Conservation (phyloP, 2,113 vertebrate species). For the Poecilia latipinna region DNA sequence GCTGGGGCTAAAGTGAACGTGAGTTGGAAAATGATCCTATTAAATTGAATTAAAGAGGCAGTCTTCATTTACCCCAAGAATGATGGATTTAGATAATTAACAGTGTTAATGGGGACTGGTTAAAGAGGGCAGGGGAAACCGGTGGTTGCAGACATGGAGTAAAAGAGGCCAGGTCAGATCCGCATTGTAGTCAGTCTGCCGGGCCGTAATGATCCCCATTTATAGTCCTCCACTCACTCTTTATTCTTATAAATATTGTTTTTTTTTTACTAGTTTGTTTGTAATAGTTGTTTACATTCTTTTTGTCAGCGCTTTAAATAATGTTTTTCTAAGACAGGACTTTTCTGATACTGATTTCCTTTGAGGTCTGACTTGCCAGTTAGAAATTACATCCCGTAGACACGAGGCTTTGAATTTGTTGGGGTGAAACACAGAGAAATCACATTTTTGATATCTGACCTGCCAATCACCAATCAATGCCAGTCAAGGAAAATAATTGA, state of each 20-base stretch:
- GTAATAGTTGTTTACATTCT: constrained; percentile 8
- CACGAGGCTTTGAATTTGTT: background rate
- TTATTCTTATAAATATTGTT: background rate
- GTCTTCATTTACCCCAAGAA: constrained; percentile 85
- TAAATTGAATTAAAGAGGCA: constrained; percentile 87
- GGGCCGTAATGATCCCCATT: constrained; percentile 3
- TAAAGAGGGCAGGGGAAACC: constrained; percentile 74
- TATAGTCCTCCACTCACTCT: background rate
- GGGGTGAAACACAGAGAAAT: background rate
- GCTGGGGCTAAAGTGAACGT: constrained; percentile 77
- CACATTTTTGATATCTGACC: background rate
- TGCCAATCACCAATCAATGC: background rate
- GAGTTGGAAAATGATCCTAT: constrained; percentile 84
- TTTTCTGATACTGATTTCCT: background rate
- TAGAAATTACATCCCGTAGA: too few relatives aligned
- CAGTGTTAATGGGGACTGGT: constrained; percentile 81
- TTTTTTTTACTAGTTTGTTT: constrained; percentile 46
- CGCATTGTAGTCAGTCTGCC: constrained; percentile 13
- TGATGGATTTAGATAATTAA: constrained; percentile 86
- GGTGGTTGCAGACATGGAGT: constrained; percentile 53
- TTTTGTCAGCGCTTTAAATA: background rate
- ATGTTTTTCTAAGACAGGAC: constrained; percentile 23
- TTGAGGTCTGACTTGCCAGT: too few relatives aligned
- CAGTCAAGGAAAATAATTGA: background rate
- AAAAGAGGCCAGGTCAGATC: constrained; percentile 59